phyloP scores from a whole-genome alignment of 2,113 vertebrate species.

The Chinchilla lanigera region DNA sequence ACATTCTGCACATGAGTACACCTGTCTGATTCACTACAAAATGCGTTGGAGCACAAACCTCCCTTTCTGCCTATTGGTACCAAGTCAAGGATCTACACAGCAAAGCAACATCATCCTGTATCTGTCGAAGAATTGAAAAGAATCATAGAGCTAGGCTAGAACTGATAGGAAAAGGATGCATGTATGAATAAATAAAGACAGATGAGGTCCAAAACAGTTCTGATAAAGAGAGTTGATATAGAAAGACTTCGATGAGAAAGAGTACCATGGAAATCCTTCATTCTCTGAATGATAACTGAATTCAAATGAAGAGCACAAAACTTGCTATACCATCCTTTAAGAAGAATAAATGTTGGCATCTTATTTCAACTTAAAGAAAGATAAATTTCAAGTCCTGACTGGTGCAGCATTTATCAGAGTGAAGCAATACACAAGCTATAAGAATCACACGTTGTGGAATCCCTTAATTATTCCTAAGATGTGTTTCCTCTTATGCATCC shows the following conservation, averaged over 20 bases:
- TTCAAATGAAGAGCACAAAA: neutral
- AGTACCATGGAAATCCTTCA: neutral
- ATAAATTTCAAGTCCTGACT: neutral
- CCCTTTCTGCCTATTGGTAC: neutral
- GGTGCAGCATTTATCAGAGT: neutral
- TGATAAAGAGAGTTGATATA: neutral
- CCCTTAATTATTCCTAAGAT: neutral
- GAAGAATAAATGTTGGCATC: neutral
- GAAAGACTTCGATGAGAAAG: neutral
- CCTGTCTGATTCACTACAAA: neutral
- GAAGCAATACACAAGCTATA: neutral
- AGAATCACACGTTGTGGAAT: neutral
- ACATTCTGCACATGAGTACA: neutral
- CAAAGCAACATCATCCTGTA: neutral
- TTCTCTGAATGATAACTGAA: neutral
- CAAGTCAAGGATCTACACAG: neutral
- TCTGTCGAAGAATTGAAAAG: neutral
- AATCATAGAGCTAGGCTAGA: neutral
- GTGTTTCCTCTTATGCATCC: neutral
- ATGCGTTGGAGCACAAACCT: neutral
- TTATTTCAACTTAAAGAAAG: conserved; percentile 17
- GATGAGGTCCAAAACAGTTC: neutral
- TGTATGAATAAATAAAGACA: neutral
- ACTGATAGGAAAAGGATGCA: neutral
- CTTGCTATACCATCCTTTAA: neutral